Base-by-base conservation (phyloP, 35 echinoderm and acorn worm species). In the Patiria miniata region DNA sequence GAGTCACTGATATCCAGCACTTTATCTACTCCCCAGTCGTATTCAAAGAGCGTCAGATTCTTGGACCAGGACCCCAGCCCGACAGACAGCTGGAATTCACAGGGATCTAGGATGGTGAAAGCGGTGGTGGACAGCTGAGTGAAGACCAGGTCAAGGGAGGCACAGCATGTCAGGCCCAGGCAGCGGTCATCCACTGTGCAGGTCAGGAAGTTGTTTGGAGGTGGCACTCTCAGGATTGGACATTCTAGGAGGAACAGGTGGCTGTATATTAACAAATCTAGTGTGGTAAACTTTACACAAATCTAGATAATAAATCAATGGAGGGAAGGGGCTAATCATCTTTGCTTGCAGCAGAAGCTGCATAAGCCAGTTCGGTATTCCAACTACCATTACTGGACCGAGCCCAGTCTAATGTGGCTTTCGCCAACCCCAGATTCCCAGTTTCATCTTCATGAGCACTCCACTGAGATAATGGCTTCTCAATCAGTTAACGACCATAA, bases 61-160 rank as follows among this genome's bases (percentile, higher is more conserved):
- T 82, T 3, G 22, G 82, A 14, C 82, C 82, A 84, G 9, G 34
- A 59, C 8, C 44, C 82, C 0, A 84, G 36, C 23, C 82, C 82
- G 36, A 84, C 38, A 58, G 82, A 84, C 16, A 84, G 57, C 12
- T 61, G 6, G 57, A 84, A 84, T 36, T 84, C 57, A n/a, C 82
- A 84, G 29, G 82, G 82, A 28, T 84, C 82, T 5, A 84, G 15
- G 36, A 61, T 14, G 17, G 36, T 52, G 29, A 28, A 84, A 36
- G 53, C 54, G 16, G 33, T 38, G 14, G 53, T 40, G 37, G 38
- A 37, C 18, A 40, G 28, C 37, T 21, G 53, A 5, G 52, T 84
- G 32, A 84, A 59, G 30, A 59, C 39, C 1, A 84, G 57, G 38
- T 84, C 82, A 26, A 84, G 21, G 53, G 26, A 33, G 38, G 54